Base-by-base conservation (phyloP, 2,888 invertebrate genomes). In the Tortrix viridana region DNA sequence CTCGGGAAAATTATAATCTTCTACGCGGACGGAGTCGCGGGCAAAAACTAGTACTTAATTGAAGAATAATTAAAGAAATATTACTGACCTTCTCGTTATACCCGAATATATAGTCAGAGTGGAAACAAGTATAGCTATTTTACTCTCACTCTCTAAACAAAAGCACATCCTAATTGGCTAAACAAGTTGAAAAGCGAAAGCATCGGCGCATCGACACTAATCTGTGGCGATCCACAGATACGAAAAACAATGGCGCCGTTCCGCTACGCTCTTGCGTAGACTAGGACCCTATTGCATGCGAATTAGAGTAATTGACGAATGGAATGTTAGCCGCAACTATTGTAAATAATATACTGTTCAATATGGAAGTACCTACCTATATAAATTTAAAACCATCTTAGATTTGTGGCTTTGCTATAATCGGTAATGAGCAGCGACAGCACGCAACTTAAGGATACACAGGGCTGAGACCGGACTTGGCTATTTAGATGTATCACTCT, bases 211-310 rank as follows among this genome's bases (percentile, higher is more conserved):
- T 85, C 81, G 81, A 83, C 85, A 84, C 74, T 84, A 84, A 87
- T 88, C 81, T 82, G 75, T 71, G 72, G 68, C 69, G 82, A 86
- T 88, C 88, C 79, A 75, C 71, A 70, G 86, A 85, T 88, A 88
- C 79, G 79, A 80, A 77, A 77, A 77, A 81, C 80, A 81, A 81
- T 81, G 69, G 75, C 63, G 65, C 59, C 71, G 80, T 81, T 79
- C 75, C 80, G 75, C 71, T 71, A 59, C 63, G 62, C 62, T 75
- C 74, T 80, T 80, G 80, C 80, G 74, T 71, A 75, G 72, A 65
- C 66, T 68, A 69, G 62, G 43, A 53, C 50, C 53, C 60, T 60
- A 44, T 62, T 62, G 56, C 62, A 50, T 38, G 44, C 44, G 50
- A 62, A 62, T 62, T 62, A 57, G 50, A 62, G 62, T 62, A 62